Evolutionary conservation across 2,797 vertebrate genomes (phyloP).

Genomic region (Mus minutoides): DNA sequence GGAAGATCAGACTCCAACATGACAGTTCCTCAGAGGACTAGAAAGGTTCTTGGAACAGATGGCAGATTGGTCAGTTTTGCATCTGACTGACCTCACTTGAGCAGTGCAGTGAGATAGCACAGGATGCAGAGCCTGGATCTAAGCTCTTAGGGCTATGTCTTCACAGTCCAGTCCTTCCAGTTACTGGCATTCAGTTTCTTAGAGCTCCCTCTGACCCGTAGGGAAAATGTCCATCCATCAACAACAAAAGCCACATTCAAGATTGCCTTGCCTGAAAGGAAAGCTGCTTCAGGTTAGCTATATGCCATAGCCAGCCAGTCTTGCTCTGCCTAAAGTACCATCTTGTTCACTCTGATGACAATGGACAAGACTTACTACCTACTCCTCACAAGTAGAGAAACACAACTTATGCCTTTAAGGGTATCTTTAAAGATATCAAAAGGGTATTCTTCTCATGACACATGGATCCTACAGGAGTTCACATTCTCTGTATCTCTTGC

Average conservation of each 20-base stretch:
- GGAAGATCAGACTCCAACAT: neutral
- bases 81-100: neutral
- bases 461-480: no score
- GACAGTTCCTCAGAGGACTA: neutral
- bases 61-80: neutral
- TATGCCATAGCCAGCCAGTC: neutral
- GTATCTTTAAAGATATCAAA: neutral
- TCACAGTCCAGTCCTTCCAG: neutral
- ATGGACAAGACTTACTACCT: neutral
- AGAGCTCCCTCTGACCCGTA: neutral
- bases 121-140: neutral
- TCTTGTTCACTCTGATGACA: neutral
- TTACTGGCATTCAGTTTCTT: neutral
- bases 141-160: neutral
- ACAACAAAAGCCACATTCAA: neutral
- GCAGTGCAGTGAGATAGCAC: neutral
- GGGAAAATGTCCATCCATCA: neutral
- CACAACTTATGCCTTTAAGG: neutral
- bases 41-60: neutral
- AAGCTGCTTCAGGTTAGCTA: neutral
- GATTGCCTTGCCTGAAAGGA: neutral
- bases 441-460: neutral
- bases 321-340: neutral
- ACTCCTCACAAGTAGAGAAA: neutral
- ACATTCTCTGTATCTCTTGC: neutral